phyloP scores from a whole-genome alignment of 2,797 vertebrate genomes.

The Enteromius treurensis region DNA sequence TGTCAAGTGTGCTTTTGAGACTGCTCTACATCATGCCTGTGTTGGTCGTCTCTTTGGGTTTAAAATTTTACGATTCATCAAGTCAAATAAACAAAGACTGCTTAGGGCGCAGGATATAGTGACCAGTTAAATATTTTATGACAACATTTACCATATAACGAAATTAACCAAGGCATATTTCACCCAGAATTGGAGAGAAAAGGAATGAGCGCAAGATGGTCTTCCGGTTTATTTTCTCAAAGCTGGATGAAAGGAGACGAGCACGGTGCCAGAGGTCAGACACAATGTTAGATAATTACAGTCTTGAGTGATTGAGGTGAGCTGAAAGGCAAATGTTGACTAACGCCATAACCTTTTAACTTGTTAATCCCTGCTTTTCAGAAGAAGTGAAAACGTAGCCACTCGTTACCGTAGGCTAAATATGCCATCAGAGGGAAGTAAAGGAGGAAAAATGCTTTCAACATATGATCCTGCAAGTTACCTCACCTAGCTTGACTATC shows the following conservation, averaged over 20 bases:
- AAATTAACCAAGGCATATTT: conserved; percentile 58
- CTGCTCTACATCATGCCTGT: background rate
- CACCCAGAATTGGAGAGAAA: background rate
- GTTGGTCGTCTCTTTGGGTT: background rate
- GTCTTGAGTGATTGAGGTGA: conserved; percentile 70
- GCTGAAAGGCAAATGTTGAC: conserved; percentile 77
- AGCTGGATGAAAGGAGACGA: conserved; percentile 49
- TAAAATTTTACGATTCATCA: conserved; percentile 20
- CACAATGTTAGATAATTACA: conserved; percentile 72
- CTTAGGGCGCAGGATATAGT: conserved; percentile 55
- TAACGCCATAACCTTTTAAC: conserved; percentile 78
- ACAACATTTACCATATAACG: conserved; percentile 41
- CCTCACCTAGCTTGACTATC: conserved; percentile 45
- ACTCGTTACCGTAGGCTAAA: conserved; percentile 71
- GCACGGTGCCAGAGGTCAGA: conserved; percentile 47
- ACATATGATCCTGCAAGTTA: conserved; percentile 58
- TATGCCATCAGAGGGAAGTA: conserved; percentile 74
- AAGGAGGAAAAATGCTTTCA: conserved; percentile 38
- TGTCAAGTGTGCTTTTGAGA: background rate
- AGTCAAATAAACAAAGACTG: conserved; percentile 49
- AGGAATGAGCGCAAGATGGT: background rate
- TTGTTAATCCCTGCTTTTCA: conserved; percentile 73
- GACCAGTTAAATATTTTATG: conserved; percentile 57
- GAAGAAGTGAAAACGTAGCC: conserved; percentile 76
- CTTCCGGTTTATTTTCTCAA: conserved; percentile 36